Evolutionary conservation across 2,797 vertebrate genomes (phyloP).

Genomic region (Ficedula albicollis): DNA sequence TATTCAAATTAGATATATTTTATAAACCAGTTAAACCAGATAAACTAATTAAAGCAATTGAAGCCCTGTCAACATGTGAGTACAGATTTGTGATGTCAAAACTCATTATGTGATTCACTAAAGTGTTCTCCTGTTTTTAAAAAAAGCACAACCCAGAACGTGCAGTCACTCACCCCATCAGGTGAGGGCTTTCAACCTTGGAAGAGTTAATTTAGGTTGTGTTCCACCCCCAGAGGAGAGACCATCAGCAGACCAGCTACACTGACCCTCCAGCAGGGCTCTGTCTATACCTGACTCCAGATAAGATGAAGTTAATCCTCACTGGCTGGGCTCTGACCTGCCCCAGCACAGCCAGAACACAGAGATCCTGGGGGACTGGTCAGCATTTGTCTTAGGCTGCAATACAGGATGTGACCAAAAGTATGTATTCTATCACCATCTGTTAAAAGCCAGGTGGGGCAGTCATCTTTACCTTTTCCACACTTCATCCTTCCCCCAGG

Average conservation of each 20-base stretch:
- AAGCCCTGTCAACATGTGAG: neutral
- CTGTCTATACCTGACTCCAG: neutral
- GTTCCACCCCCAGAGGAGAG: neutral
- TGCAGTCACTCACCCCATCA: neutral
- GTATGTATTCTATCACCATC: no score
- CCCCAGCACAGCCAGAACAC: neutral
- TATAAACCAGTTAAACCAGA: neutral
- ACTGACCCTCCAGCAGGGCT: neutral
- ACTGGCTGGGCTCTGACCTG: neutral
- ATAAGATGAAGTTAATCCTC: neutral
- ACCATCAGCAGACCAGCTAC: rapidly evolving
- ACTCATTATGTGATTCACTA: neutral
- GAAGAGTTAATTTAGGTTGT: neutral
- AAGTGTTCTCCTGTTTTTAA: neutral
- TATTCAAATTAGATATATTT: neutral
- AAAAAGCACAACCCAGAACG: neutral
- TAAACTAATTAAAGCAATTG: neutral
- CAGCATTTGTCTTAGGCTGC: neutral
- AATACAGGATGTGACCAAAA: no score
- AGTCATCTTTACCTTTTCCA: no score
- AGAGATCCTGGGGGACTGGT: neutral
- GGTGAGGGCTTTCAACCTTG: neutral
- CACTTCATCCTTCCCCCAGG: no score
- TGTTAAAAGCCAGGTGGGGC: no score
- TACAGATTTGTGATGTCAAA: neutral